Percentiles rank a stretch among this genome's conserved stretches.
These are phyloP conservation scores for Tanypteryx hageni DNA, from an alignment of 2,888 invertebrate species.

Conservation along the genomic window DNA sequence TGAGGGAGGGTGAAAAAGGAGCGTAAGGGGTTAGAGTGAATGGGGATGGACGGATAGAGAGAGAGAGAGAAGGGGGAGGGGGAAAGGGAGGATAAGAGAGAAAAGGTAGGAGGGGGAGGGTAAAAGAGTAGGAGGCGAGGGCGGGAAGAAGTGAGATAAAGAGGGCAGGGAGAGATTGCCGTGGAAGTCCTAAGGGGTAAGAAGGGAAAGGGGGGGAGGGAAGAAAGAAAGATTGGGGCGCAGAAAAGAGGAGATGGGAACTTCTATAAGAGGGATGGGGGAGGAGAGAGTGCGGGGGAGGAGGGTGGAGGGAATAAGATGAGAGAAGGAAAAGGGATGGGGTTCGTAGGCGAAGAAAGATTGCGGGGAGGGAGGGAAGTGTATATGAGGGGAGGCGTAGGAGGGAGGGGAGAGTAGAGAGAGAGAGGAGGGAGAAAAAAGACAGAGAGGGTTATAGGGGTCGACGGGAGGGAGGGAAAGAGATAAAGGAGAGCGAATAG, in stretches of 20 bases:
- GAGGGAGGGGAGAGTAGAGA: neutral
- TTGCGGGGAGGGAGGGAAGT: neutral
- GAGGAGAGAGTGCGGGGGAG: neutral
- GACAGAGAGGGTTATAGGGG: neutral
- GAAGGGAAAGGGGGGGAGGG: neutral
- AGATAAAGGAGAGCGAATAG: neutral
- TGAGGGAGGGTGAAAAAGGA: constrained; percentile 15
- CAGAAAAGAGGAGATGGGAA: neutral
- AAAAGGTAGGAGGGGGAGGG: neutral
- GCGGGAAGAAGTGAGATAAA: neutral
- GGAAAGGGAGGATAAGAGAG: neutral
- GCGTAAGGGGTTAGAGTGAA: constrained; percentile 21
- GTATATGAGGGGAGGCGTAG: neutral
- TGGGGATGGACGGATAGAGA: neutral
- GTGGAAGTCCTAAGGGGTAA: no score
- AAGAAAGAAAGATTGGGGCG: neutral
- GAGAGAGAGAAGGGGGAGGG: neutral
- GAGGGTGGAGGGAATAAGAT: neutral
- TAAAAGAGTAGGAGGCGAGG: neutral
- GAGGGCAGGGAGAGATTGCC: neutral
- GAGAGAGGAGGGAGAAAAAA: no score
- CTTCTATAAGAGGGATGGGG: neutral
- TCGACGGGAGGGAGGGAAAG: neutral
- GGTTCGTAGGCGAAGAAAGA: neutral
- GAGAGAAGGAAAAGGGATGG: neutral